Conservation (phyloP, 2,797 vertebrate genomes). For the Paramormyrops hopkinsi region DNA sequence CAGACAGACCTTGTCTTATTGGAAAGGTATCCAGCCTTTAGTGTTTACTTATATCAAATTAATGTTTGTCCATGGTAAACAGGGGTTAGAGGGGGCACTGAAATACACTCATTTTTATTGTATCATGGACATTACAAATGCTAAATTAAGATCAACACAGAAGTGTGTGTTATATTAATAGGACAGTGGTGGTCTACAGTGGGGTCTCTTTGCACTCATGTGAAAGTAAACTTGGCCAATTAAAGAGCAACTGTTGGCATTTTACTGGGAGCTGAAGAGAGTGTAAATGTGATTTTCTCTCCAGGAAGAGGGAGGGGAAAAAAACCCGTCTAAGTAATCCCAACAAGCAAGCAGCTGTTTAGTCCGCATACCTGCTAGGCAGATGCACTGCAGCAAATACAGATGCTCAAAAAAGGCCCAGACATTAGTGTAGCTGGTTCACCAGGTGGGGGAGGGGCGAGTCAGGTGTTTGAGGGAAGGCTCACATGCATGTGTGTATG, state of each 20-base stretch:
- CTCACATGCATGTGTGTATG: neutral
- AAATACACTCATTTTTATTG: neutral
- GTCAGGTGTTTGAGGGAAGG: neutral
- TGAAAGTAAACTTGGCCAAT: neutral
- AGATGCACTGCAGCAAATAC: neutral
- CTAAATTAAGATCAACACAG: neutral
- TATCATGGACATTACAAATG: neutral
- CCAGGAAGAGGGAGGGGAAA: neutral
- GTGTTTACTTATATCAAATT: neutral
- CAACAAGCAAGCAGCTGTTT: neutral
- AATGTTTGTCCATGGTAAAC: neutral
- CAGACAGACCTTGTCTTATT: neutral
- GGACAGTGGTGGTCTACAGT: neutral
- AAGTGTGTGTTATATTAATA: neutral
- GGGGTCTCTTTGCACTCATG: neutral
- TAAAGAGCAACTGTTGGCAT: neutral
- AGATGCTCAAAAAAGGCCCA: neutral
- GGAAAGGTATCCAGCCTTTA: neutral
- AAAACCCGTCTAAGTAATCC: neutral
- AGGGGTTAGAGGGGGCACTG: neutral
- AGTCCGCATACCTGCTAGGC: neutral
- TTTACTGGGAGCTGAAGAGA: neutral
- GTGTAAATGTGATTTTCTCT: neutral
- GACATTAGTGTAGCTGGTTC: neutral
- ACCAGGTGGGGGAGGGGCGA: conserved; percentile 1